phyloP scores from a whole-genome alignment of 2,113 vertebrate genomes.

The Camelus bactrianus region DNA sequence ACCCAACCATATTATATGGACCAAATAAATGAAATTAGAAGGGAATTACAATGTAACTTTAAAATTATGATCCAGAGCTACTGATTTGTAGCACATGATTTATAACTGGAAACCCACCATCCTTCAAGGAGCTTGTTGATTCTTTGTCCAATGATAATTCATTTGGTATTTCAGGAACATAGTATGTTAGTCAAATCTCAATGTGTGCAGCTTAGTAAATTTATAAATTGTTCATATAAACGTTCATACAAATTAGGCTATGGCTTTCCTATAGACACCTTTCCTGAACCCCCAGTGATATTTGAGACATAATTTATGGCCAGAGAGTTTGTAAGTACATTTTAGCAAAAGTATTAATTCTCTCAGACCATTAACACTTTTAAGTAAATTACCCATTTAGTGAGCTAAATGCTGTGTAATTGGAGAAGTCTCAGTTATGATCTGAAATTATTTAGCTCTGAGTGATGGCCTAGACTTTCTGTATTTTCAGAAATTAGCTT shows the following conservation, averaged over 20 bases:
- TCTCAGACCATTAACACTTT: conserved; percentile 44
- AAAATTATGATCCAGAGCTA: neutral
- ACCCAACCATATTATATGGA: neutral
- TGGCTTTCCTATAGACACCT: neutral
- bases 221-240: neutral
- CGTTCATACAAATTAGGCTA: neutral
- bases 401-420: conserved; percentile 42
- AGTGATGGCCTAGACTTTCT: conserved; percentile 17
- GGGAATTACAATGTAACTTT: neutral
- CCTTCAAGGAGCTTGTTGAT: neutral
- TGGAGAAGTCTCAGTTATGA: conserved; percentile 16
- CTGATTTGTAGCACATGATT: neutral
- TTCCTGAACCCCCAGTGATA: neutral
- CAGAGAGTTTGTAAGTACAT: conserved; percentile 35
- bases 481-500: conserved; percentile 35
- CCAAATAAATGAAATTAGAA: neutral
- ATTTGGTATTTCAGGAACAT: neutral
- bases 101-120: neutral
- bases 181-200: neutral
- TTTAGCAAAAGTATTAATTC: conserved; percentile 48
- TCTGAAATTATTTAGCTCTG: conserved; percentile 48
- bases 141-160: neutral
- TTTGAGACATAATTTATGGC: conserved; percentile 36
- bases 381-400: conserved; percentile 49
- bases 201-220: neutral